Evolutionary conservation across 1,140 invertebrate genomes (phyloP), one percentile per base, ranked within the genome.

Genomic region (Drosophila burlai): DNA sequence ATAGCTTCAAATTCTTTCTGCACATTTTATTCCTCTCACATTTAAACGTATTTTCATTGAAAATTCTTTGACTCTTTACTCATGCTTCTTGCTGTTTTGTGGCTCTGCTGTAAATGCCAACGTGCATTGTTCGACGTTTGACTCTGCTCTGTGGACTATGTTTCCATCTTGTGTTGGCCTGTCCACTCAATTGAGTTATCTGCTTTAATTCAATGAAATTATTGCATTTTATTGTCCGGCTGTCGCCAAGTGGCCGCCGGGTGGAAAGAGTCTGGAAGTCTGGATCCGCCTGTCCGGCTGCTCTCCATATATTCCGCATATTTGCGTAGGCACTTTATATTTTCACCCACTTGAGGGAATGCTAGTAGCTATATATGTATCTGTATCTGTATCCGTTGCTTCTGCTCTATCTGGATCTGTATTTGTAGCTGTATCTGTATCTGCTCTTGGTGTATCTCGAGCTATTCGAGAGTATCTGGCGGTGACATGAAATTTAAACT

Each of bases 191-290:
- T 85, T 85, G 82, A 78, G 67, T 81, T 84, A 81, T 84, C 81
- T 84, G 67, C 69, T 81, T 84, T 85, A 85, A 84, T 84, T 84
- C 63, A 84, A 84, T 84, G 77, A 81, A 81, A 73, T 73, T 74
- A 77, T 84, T 72, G 81, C 73, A 81, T 77, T 69, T 83, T 84
- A 82, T 81, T 81, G 69, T 69, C 71, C 60, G 60, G 61, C 79
- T 45, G 78, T 76, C 78, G 78, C 63, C 71, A 80, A 75, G 69
- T 75, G 77, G 71, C 63, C 38, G 40, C 21, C 40, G 18, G 62
- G 38, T 60, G 31, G 63, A 67, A 55, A 55, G 54, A 55, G 54
- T 55, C 54, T 55, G 54, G 15, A 55, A 68, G 66, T 67, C 47
- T 69, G 46, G 46, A 26, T 26, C 10, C 31, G 58, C 10, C 46